phyloP scores from a whole-genome alignment of 2,888 invertebrate genomes.

The Melieria picta region DNA sequence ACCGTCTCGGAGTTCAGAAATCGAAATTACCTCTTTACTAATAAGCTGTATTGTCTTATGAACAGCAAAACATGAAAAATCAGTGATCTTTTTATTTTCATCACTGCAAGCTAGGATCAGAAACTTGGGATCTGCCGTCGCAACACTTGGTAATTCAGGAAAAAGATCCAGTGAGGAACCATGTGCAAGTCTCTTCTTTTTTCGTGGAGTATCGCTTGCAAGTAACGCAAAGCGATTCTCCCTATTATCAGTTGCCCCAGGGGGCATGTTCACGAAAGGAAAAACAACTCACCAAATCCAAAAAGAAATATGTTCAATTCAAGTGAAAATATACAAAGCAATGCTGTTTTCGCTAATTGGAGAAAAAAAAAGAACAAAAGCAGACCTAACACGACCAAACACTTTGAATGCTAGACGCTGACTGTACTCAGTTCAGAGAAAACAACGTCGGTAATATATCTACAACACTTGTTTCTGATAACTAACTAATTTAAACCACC shows the following conservation, averaged over 20 bases:
- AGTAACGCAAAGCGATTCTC: conserved; percentile 3
- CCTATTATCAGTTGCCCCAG: background rate
- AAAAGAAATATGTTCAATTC: background rate
- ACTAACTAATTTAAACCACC: too few species aligned
- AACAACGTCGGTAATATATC: too few species aligned
- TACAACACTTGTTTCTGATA: too few species aligned
- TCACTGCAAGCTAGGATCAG: too few species aligned
- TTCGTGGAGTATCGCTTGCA: conserved; percentile 3
- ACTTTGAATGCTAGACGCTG: conserved; percentile 7
- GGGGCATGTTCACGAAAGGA: background rate
- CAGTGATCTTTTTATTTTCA: too few species aligned
- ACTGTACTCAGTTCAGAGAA: background rate
- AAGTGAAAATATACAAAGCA: background rate
- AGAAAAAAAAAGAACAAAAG: background rate
- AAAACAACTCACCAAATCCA: background rate
- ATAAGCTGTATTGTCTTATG: too few species aligned
- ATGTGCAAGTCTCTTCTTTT: background rate
- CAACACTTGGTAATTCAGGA: conserved; percentile 7
- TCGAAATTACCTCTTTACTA: too few species aligned
- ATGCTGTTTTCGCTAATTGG: background rate
- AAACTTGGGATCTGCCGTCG: background rate
- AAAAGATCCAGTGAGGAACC: background rate
- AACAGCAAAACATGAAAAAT: too few species aligned
- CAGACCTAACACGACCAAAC: conserved; percentile 4
- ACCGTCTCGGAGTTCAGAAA: too few species aligned